Evolutionary conservation across 1,140 invertebrate genomes (phyloP), one percentile per base, ranked within the genome.

Genomic region (Oscheius sp.): DNA sequence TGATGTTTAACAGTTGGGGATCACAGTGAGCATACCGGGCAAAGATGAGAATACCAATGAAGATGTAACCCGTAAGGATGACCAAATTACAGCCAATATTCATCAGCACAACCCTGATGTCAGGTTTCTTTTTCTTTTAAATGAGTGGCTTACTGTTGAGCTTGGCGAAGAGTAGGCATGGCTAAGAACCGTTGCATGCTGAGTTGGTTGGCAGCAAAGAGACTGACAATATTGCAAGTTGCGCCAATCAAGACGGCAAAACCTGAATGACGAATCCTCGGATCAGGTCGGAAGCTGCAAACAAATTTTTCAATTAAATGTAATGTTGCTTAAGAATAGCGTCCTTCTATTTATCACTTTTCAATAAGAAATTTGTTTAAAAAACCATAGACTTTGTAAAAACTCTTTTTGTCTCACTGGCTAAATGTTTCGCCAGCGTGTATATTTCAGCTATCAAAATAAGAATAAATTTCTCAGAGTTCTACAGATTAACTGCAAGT

Each of bases 141-240:
- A 10, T 32, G 31, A 38, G n/a, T 32, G 2, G 26, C 62, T 72
- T 65, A 80, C 79, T 52, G 70, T 72, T 80, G 79, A 1, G 79
- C 79, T 35, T 74, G 26, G 45, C 77, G 69, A 10, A 80, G 42
- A 2, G 63, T 78, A 10, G 68, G 65, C 67, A 80, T 49, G 1
- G 62, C 68, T 67, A 82, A 69, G 46, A 79, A 80, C 34, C 74
- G 45, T 38, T 80, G 79, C 18, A 80, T 46, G 23, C 72, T 71
- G 20, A 80, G 26, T 69, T 80, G 79, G 63, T 80, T 80, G 13
- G 77, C 65, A 23, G 77, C 79, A 45, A 79, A 80, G 15, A 80
- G 63, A 23, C 55, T 38, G 20, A 81, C 52, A 26, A 80, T 77
- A 13, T 64, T 82, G 26, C 69, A 65, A 20, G 46, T 68, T 46